Evolutionary conservation across 2,113 vertebrate species (phyloP).

Genomic region (Triplophysa dalaica): DNA sequence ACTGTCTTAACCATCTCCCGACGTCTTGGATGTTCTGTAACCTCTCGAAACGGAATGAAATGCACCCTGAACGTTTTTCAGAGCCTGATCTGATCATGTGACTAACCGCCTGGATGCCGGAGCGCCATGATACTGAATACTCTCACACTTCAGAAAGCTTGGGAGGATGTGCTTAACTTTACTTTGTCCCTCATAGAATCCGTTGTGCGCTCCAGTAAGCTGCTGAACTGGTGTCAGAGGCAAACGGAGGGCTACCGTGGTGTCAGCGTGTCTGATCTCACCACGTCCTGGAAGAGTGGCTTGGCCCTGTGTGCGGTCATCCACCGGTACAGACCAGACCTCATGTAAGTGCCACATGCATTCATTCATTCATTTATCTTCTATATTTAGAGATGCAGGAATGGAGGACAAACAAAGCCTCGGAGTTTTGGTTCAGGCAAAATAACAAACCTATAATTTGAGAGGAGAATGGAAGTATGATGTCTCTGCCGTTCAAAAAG

Average conservation of each 20-base stretch:
- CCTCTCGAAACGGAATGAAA: constrained; percentile 21
- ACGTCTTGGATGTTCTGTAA: constrained; percentile 8
- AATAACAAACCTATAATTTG: background rate
- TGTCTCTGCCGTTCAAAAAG: background rate
- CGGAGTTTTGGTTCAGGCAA: background rate
- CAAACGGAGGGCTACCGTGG: constrained; percentile 92
- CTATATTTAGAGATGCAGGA: constrained; percentile 27
- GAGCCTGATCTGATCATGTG: background rate
- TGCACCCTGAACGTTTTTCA: background rate
- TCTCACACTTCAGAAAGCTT: background rate
- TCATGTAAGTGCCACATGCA: constrained; percentile 83
- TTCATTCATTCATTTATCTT: background rate
- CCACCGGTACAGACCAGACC: constrained; percentile 92
- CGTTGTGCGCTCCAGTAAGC: constrained; percentile 90
- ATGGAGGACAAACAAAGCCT: background rate
- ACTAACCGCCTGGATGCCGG: constrained; percentile 19
- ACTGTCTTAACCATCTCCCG: background rate
- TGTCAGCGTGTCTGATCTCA: constrained; percentile 90
- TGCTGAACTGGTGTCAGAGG: constrained; percentile 96
- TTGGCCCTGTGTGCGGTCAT: constrained; percentile 94
- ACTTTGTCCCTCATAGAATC: constrained; percentile 77
- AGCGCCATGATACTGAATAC: background rate
- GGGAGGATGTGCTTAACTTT: constrained; percentile 18
- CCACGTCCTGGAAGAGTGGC: constrained; percentile 96
- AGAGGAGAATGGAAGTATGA: background rate